Evolutionary conservation across 1,140 invertebrate genomes (phyloP).

Genomic region (Drepana arcuata): DNA sequence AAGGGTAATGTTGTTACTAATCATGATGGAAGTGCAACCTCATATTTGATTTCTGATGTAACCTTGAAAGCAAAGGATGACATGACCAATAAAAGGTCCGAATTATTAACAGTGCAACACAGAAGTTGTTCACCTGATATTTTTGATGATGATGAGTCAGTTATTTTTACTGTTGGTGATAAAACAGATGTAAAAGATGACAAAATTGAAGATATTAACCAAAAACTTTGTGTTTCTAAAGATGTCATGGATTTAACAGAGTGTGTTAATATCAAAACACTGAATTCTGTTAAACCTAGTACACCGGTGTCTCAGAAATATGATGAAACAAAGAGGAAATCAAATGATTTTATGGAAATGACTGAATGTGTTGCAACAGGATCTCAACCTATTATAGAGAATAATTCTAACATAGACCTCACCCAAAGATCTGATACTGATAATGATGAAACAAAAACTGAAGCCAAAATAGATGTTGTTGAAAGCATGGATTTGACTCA

Average conservation of each 20-base stretch:
- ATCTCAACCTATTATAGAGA: constrained; percentile 12
- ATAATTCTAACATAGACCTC: constrained; percentile 1
- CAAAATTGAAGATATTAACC: too few relatives aligned
- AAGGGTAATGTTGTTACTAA: too few relatives aligned
- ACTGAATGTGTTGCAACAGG: constrained; percentile 38
- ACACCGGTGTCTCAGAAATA: constrained; percentile 15
- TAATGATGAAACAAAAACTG: constrained; percentile 4
- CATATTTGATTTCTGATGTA: too few relatives aligned
- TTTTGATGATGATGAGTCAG: constrained; percentile 63
- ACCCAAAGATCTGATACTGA: constrained; percentile 11
- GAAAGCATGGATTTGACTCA: constrained; percentile 28
- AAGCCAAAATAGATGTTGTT: constrained; percentile 2
- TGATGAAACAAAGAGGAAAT: constrained; percentile 32
- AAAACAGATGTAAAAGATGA: constrained; percentile 2
- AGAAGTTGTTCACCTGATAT: constrained; percentile 70
- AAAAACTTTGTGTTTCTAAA: too few relatives aligned
- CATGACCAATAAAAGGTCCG: too few relatives aligned
- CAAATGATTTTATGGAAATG: constrained; percentile 53
- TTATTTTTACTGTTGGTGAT: constrained; percentile 13
- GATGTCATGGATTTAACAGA: constrained; percentile 50
- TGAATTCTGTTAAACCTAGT: constrained; percentile 12
- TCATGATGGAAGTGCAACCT: too few relatives aligned
- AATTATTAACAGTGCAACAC: constrained; percentile 1
- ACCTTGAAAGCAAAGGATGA: too few relatives aligned
- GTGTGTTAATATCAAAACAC: constrained; percentile 21